These are phyloP conservation scores for Eupeodes latifasciatus DNA, from an alignment of 2,888 invertebrate species.

Conservation along the genomic window DNA sequence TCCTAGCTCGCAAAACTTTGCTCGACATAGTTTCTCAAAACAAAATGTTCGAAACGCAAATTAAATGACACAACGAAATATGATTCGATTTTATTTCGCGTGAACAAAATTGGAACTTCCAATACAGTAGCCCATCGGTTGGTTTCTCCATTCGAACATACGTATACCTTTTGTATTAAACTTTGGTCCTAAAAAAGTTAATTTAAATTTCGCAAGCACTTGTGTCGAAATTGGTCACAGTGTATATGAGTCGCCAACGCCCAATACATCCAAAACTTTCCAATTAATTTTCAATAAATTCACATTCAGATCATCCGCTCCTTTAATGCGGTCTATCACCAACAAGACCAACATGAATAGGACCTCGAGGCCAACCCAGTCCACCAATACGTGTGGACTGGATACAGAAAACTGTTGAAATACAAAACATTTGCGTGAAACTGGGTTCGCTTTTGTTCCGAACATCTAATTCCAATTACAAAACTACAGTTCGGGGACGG, in stretches of 20 bases:
- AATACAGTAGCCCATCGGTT: too few species aligned
- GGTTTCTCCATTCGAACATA: too few species aligned
- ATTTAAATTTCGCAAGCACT: neutral
- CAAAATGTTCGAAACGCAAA: too few species aligned
- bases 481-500: neutral
- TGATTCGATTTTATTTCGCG: too few species aligned
- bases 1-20: too few species aligned
- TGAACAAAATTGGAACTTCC: too few species aligned
- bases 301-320: slow-evolving; percentile 40
- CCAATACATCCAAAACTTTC: slow-evolving; percentile 50
- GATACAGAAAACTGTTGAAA: neutral
- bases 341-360: too few species aligned
- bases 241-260: neutral
- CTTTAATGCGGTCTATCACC: slow-evolving; percentile 42
- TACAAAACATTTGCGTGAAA: slow-evolving; percentile 40
- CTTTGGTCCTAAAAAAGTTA: neutral
- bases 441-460: slow-evolving; percentile 38
- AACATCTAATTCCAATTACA: slow-evolving; percentile 60
- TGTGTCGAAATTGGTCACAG: neutral
- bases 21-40: too few species aligned
- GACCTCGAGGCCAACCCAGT: too few species aligned
- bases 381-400: too few species aligned
- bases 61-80: too few species aligned
- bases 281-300: slow-evolving; percentile 70
- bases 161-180: too few species aligned